A percentile compares a stretch with the other conserved stretches of the same genome.
These are phyloP conservation scores for Ernsta delagoae DNA, from an alignment of 2,888 invertebrate genomes.

Conservation along the genomic window DNA sequence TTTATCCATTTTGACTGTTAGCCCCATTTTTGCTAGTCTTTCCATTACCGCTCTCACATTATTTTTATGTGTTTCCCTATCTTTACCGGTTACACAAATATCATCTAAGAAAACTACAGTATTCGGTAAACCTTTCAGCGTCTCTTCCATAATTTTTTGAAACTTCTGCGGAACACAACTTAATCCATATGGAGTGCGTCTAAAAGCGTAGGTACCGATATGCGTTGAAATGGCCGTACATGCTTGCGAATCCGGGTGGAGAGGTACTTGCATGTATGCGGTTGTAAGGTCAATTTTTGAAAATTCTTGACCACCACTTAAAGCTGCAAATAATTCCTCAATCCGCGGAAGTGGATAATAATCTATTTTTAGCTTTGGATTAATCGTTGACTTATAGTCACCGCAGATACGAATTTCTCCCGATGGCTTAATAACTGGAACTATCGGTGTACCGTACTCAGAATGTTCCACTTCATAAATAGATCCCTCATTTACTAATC, in stretches of 20 bases:
- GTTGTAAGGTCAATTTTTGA: slow-evolving; percentile 29
- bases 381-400: neutral
- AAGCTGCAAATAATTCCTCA: neutral
- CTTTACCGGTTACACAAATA: neutral
- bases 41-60: neutral
- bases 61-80: neutral
- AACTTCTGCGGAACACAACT: neutral
- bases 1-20: neutral
- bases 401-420: slow-evolving; percentile 3
- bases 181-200: neutral
- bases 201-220: slow-evolving; percentile 37
- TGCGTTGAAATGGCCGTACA: slow-evolving; percentile 40
- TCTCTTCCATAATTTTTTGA: neutral
- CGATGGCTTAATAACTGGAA: neutral
- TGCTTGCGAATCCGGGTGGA: slow-evolving; percentile 37
- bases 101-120: neutral
- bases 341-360: neutral
- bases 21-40: neutral
- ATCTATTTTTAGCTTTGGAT: neutral
- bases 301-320: slow-evolving; percentile 16
- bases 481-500: neutral
- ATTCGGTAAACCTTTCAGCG: neutral
- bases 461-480: slow-evolving; percentile 6
- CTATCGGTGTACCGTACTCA: neutral
- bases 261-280: slow-evolving; percentile 9